Evolutionary conservation across 2,888 invertebrate genomes (phyloP).

Genomic region (Ophioninae sp.): DNA sequence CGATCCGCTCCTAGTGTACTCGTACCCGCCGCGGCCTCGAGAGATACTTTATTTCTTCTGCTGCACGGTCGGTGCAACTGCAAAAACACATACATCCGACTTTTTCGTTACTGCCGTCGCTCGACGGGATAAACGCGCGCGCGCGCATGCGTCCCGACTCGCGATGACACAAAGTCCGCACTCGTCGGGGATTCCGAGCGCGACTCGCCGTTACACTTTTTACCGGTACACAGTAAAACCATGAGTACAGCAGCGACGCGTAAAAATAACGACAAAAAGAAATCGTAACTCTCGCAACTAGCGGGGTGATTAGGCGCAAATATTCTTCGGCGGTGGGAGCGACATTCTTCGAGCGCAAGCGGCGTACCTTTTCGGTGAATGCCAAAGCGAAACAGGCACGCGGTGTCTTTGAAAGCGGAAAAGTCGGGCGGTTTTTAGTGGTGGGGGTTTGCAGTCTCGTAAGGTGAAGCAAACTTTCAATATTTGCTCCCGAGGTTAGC

Average conservation of each 20-base stretch:
- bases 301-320: not conserved
- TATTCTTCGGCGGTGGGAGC: not conserved
- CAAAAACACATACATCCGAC: conserved; percentile 66
- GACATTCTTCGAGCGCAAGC: not conserved
- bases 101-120: conserved; percentile 45
- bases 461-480: not conserved
- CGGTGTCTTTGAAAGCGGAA: not conserved
- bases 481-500: not conserved
- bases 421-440: not conserved
- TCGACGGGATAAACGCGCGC: not conserved
- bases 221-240: not conserved
- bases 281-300: not conserved
- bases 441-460: not conserved
- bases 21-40: conserved; percentile 40
- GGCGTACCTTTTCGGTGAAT: not conserved
- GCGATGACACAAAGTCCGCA: not conserved
- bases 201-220: not conserved
- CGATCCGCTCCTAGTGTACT: conserved; percentile 39
- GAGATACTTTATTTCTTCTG: conserved; percentile 70
- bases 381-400: not conserved
- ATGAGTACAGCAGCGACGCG: not conserved
- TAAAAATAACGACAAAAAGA: not conserved
- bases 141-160: not conserved
- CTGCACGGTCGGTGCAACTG: conserved; percentile 75
- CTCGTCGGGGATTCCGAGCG: not conserved